phyloP scores from a whole-genome alignment of 2,113 vertebrate species.

The Antechinus stuartii region DNA sequence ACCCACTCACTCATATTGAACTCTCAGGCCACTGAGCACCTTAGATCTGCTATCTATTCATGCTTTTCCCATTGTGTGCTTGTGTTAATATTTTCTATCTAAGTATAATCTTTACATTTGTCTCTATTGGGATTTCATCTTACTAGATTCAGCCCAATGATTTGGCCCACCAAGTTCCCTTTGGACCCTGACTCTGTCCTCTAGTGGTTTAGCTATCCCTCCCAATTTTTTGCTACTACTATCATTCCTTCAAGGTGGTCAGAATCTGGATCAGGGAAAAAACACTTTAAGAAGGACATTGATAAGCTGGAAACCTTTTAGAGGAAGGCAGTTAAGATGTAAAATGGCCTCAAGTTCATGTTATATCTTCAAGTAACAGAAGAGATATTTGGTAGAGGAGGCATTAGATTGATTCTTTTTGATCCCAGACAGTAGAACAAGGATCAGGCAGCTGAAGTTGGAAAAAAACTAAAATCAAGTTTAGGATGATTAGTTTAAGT shows the following conservation, averaged over 20 bases:
- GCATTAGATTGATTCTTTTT: background rate
- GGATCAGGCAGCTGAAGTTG: background rate
- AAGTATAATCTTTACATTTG: background rate
- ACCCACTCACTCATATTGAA: background rate
- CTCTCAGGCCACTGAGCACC: background rate
- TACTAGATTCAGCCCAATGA: background rate
- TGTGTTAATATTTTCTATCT: background rate
- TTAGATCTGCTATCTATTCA: background rate
- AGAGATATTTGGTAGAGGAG: background rate
- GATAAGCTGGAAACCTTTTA: background rate
- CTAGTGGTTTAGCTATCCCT: background rate
- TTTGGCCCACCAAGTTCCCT: background rate
- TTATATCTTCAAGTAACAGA: background rate
- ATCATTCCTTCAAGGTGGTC: background rate
- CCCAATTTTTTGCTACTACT: background rate
- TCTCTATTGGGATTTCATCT: background rate
- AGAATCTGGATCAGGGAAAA: background rate
- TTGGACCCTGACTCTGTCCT: background rate
- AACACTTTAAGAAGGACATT: background rate
- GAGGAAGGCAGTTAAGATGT: background rate
- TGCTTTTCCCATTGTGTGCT: background rate
- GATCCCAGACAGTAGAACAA: background rate
- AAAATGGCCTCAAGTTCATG: background rate
- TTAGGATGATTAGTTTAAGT: background rate
- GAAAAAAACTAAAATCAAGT: background rate